Base-by-base conservation (phyloP, 53 echinoderm and acorn worm genomes). In the Luidia sarsii region DNA sequence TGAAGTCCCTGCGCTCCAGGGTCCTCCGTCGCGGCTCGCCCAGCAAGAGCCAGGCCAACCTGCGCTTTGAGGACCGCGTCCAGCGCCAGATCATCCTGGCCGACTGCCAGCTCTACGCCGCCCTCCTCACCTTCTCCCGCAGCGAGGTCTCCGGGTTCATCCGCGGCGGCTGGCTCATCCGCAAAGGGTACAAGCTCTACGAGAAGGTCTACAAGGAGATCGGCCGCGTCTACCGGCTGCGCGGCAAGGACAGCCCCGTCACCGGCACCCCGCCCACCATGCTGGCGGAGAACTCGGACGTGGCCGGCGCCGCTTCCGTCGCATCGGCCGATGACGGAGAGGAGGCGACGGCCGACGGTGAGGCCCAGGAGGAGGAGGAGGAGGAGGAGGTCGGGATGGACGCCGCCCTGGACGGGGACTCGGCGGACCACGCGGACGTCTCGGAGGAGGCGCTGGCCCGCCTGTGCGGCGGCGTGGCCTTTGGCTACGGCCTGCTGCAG, bases 91-190 rank as follows among this genome's bases (percentile, higher is more conserved):
- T 96, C 33, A 91, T 96, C 15, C 48, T 80, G 0, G 97, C 88
- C 1, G 97, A 96, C 64, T 96, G 97, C 33, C 97, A 96, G 80
- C 87, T 96, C 16, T 93, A 96, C 85, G 80, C 93, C 80, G 93
- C 97, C 19, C 90, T 96, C 88, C 68, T 96, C 29, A 89, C 88
- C 27, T 93, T 96, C 80, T 90, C 91, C 0, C 80, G 92, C 7
- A 88, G 89, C 62, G 97, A 96, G 30, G 85, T 96, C 25, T 87
- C 97, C 21, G 90, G 90, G 0, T 86, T 85, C 62, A 39, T 92
- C 48, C 89, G 86, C 41, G 97, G 93, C 14, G 97, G 97, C 35
- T 91, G 90, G 89, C 89, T 90, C 3, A 87, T 96, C 13, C 81
- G 97, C 57, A 96, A 96, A 33, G 93, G 93, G 2, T 96, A 90